A percentile compares a stretch with the other conserved stretches of the same genome.
Conservation (phyloP, 2,888 invertebrate genomes). For the Baccha elongata region DNA sequence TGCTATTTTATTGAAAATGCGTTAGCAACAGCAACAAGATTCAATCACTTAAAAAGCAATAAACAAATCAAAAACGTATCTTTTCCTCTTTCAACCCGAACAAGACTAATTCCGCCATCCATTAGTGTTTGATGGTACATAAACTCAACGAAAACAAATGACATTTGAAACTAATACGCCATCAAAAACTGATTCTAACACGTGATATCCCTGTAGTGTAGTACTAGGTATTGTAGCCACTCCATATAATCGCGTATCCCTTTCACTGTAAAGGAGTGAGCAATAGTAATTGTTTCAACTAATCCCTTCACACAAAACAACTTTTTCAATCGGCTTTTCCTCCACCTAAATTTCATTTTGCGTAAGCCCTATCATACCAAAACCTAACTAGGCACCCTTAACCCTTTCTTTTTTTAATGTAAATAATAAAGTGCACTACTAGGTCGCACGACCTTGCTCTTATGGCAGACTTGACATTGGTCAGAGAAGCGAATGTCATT, state of each 20-base stretch:
- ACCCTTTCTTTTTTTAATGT: too few relatives aligned
- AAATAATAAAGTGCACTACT: too few relatives aligned
- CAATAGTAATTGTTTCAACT: constrained; percentile 69
- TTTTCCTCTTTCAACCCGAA: neutral
- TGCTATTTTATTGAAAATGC: constrained; percentile 35
- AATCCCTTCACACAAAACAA: constrained; percentile 73
- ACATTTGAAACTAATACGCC: constrained; percentile 68
- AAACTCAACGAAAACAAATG: constrained; percentile 39
- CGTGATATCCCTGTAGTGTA: constrained; percentile 43
- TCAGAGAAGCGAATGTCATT: too few relatives aligned
- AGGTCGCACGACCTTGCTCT: too few relatives aligned
- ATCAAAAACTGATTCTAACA: constrained; percentile 57
- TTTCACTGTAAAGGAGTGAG: constrained; percentile 9
- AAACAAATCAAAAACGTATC: constrained; percentile 75
- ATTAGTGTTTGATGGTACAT: constrained; percentile 43
- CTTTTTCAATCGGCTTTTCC: constrained; percentile 72
- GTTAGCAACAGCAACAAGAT: constrained; percentile 7
- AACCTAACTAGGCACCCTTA: too few relatives aligned
- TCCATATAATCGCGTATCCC: neutral
- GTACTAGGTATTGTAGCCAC: neutral
- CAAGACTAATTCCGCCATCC: neutral
- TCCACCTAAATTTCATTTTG: constrained; percentile 72
- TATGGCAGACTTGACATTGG: too few relatives aligned
- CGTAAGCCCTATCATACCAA: constrained; percentile 52
- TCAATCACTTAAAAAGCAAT: constrained; percentile 76